Conservation (phyloP, 2,797 vertebrate genomes). For the Myotis daubentonii region DNA sequence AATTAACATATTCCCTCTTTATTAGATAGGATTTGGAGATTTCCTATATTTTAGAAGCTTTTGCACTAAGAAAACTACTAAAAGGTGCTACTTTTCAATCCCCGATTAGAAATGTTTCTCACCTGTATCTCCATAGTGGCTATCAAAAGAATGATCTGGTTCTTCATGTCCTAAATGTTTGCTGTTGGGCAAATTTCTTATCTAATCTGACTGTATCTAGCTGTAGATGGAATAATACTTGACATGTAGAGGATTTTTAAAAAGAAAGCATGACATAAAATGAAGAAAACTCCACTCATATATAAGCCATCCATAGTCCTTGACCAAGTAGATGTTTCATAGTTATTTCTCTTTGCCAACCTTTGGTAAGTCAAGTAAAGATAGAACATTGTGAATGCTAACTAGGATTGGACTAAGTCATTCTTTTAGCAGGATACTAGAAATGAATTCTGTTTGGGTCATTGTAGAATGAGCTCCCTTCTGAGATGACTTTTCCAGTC, state of each 20-base stretch:
- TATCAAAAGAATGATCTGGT: background rate
- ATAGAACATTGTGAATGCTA: background rate
- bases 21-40: background rate
- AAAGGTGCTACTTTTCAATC: background rate
- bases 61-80: background rate
- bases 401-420: background rate
- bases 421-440: background rate
- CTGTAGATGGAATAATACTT: background rate
- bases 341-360: constrained; percentile 34
- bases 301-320: background rate
- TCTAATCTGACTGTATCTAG: background rate
- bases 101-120: background rate
- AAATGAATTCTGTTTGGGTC: background rate
- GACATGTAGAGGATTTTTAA: background rate
- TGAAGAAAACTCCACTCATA: background rate
- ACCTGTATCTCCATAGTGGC: background rate
- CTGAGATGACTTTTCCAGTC: constrained; percentile 13
- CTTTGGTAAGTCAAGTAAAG: background rate
- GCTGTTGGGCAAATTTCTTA: background rate
- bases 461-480: background rate
- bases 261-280: constrained; percentile 1
- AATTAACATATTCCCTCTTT: no score
- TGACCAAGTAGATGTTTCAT: background rate
- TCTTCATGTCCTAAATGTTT: background rate
- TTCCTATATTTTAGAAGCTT: background rate